Evolutionary conservation across 1,140 invertebrate species (phyloP), one percentile per base, ranked within the genome.

Genomic region (Lineus longissimus): DNA sequence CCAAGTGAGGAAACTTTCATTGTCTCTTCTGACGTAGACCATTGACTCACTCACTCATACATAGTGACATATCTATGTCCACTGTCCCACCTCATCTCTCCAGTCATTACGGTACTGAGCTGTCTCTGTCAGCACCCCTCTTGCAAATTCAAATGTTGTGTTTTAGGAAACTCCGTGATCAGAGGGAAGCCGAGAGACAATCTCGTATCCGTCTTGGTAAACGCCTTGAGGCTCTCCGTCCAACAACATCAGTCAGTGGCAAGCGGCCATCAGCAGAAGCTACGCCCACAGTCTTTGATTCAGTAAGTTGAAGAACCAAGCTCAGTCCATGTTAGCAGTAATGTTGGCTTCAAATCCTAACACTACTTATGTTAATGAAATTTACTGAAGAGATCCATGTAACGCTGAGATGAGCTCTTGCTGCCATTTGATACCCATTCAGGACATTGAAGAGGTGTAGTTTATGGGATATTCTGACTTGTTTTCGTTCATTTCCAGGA

Each of bases 231-330:
- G 73, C 71, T n/a, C 59, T 76, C 2, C 61, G 66, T 41, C 74
- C 77, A 0, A 65, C 68, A 40, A 76, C 72, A 15, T 70, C 74
- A 22, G 69, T 74, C 41, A 73, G 68, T 57, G 76, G 75, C n/a
- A 67, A 61, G 63, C 68, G 75, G 15, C 61, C 66, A 15, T 69
- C 63, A 43, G 75, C 73, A 33, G 77, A 78, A 45, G 65, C 67
- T 25, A 79, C 77, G 19, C 76, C 73, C 27, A 70, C 71, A 15
- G 36, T 79, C 4, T 79, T 74, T 75, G 76, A 79, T 56, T 17
- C 73, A 55, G 77, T 79, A 64, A 73, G 73, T 70, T 23, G 33
- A 25, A 27, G n/a, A 55, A 11, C 11, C 11, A 15, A 55, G 11
- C 11, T 17, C 23, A 23, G n/a, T 13, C n/a, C n/a, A n/a, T n/a